Evolutionary conservation across 2,113 vertebrate genomes (phyloP).

Genomic region (Chitala chitala): DNA sequence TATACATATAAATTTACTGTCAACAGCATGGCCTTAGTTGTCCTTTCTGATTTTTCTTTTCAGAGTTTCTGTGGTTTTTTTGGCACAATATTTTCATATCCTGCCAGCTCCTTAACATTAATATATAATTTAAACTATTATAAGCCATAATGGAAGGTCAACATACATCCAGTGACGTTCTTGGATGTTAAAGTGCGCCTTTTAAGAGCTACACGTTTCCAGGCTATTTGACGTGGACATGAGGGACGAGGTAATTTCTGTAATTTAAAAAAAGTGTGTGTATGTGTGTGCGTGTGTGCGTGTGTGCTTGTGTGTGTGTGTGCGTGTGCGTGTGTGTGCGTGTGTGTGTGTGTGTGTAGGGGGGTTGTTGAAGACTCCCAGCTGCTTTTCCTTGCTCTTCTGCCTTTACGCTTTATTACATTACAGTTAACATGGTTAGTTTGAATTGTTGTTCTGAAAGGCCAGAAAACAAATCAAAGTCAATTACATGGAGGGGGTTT

Average conservation of each 20-base stretch:
- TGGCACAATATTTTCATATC: background rate
- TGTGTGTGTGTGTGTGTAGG: too few species aligned
- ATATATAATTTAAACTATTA: constrained; percentile 11
- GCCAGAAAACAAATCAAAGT: constrained; percentile 9
- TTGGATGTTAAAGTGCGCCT: background rate
- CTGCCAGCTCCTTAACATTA: constrained; percentile 3
- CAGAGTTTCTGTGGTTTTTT: constrained; percentile 7
- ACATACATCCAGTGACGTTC: background rate
- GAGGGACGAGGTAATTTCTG: constrained; percentile 27
- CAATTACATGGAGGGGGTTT: background rate
- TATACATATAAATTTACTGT: background rate
- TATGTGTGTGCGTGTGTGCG: too few species aligned
- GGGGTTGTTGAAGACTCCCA: too few species aligned
- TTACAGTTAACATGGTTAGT: constrained; percentile 7
- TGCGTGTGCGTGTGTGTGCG: too few species aligned
- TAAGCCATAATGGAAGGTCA: constrained; percentile 7
- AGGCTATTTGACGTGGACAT: constrained; percentile 21
- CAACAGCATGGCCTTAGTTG: background rate
- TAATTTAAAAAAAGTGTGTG: constrained; percentile 30
- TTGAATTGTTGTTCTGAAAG: constrained; percentile 21
- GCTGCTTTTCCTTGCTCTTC: background rate
- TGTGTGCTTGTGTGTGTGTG: too few species aligned
- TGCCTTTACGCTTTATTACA: constrained; percentile 6
- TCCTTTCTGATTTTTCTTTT: background rate
- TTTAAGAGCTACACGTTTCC: background rate